Conservation (phyloP, 2,888 invertebrate genomes). For the Polydrusus pterygomalis region DNA sequence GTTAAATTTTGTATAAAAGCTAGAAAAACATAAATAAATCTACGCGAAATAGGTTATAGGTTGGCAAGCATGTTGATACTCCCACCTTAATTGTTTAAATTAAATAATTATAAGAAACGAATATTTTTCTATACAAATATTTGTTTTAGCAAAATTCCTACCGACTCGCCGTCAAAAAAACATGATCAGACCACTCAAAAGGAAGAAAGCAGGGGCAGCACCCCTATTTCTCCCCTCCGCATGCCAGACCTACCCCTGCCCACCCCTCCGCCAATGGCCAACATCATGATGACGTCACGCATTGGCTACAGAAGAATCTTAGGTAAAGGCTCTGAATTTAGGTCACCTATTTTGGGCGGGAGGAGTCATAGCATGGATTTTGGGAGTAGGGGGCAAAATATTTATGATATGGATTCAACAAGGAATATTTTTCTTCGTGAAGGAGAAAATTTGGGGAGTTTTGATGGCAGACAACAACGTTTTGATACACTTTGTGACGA, state of each 20-base stretch:
- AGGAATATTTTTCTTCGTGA: not conserved
- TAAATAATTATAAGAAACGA: too few species aligned
- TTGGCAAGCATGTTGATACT: too few species aligned
- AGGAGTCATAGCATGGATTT: conserved; percentile 53
- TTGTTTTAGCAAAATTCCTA: conserved; percentile 18
- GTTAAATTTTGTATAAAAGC: too few species aligned
- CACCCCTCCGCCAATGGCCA: conserved; percentile 71
- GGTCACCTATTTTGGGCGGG: conserved; percentile 60
- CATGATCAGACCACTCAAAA: not conserved
- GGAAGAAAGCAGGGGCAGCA: conserved; percentile 12
- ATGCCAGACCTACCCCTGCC: conserved; percentile 69
- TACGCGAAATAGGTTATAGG: too few species aligned
- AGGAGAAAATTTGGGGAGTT: not conserved
- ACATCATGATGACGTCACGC: conserved; percentile 69
- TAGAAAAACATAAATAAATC: too few species aligned
- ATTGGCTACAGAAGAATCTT: conserved; percentile 67
- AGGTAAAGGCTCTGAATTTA: conserved; percentile 56
- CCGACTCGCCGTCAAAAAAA: conserved; percentile 13
- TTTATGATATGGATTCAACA: not conserved
- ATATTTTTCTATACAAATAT: too few species aligned
- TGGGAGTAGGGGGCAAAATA: conserved; percentile 17
- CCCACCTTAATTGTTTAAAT: too few species aligned
- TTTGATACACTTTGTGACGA: not conserved
- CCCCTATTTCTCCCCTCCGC: conserved; percentile 62
- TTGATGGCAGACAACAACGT: not conserved